Conservation (phyloP, 2,113 vertebrate species). For the Heloderma charlesbogerti region DNA sequence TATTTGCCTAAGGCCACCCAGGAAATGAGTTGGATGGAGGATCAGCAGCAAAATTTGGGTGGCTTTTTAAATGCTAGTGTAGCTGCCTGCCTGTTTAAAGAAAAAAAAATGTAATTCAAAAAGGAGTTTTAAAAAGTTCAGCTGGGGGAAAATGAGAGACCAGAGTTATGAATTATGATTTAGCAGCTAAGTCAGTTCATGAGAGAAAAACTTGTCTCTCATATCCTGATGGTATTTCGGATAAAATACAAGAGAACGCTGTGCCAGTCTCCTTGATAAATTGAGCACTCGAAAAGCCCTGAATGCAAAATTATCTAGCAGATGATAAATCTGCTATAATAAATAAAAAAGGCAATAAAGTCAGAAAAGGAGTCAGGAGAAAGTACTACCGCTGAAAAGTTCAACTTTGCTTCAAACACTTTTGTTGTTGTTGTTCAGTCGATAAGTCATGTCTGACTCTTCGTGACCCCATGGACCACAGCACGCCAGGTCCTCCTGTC, state of each 20-base stretch:
- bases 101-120: conserved; percentile 17
- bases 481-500: too few relatives aligned
- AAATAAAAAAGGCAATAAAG: conserved; percentile 63
- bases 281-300: conserved; percentile 64
- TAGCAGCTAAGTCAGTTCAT: conserved; percentile 49
- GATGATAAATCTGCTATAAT: conserved; percentile 70
- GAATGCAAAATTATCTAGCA: conserved; percentile 70
- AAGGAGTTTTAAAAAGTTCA: conserved; percentile 8
- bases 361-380: conserved; percentile 37
- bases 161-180: conserved; percentile 70
- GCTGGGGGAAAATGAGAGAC: not conserved
- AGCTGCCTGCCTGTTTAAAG: conserved; percentile 23
- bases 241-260: conserved; percentile 71
- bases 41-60: not conserved
- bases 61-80: conserved; percentile 12
- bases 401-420: conserved; percentile 49
- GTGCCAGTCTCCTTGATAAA: conserved; percentile 68
- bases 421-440: too few relatives aligned
- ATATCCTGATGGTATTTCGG: conserved; percentile 51
- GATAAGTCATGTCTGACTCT: too few relatives aligned
- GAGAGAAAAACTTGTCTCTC: conserved; percentile 65
- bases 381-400: conserved; percentile 19
- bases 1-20: conserved; percentile 18
- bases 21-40: not conserved
- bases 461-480: too few relatives aligned